Evolutionary conservation across 2,797 vertebrate species (phyloP), one percentile per base, ranked within the genome.

Genomic region (Girardinus metallicus): DNA sequence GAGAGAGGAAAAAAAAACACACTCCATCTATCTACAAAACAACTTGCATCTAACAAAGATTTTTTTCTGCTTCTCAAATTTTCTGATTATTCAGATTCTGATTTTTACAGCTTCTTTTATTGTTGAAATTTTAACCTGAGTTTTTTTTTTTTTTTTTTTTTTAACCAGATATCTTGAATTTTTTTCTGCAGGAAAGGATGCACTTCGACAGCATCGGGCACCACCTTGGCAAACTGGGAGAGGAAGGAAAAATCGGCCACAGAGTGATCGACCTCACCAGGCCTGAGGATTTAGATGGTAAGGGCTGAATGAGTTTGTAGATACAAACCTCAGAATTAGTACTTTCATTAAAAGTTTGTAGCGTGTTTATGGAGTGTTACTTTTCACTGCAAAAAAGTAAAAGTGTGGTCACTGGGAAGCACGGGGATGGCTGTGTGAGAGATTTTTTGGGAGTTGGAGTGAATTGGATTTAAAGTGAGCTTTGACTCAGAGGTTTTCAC

Each of bases 251-350:
- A 94, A 93, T 99, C 79, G 98, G 98, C 78, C 98, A 98, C 26
- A 96, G 98, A 89, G 98, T 99, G 87, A 99, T 99, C 4, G 99
- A 99, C 91, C 97, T 99, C 74, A 99, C 99, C 84, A 96, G 98
- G 90, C 99, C 98, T n/a, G 99, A 99, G 92, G 98, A 99, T 81
- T 97, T 98, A 49, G 99, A 99, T 72, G 98, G 99, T 99, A 95
- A 97, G 96, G 41, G 15, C 64, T 70, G 1, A 76, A 78, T 57
- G 0, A 0, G 4, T 77, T 11, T 71, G 26, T 44, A 71, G 64
- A 16, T n/a, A 46, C 41, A 46, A 43, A 29, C 12, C 10, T 72
- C 41, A 72, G 13, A 72, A 46, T 72, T 29, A 29, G 12, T 23
- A n/a, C 51, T 64, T 74, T 79, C 55, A 78, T 9, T 23, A 46